Evolutionary conservation across 2,113 vertebrate species (phyloP), one percentile per base, ranked within the genome.

Genomic region (Caranx melampygus): DNA sequence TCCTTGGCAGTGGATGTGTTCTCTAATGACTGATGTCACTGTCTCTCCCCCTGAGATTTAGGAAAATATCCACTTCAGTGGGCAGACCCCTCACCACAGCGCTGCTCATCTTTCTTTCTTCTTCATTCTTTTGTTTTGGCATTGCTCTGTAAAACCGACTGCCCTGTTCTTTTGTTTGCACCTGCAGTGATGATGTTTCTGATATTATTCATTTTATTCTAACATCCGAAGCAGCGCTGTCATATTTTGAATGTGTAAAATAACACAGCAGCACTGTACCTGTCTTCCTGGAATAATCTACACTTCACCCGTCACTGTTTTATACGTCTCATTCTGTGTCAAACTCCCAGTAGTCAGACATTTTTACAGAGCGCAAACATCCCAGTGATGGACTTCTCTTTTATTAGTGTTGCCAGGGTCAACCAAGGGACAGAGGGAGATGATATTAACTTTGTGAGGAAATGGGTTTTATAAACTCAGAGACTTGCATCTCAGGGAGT

Each of bases 21-120:
- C 78, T 87, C 74, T 15, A n/a, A 4, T 87, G 79, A 90, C 81
- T 75, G 76, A 89, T 90, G 69, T 75, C 72, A 15, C 64, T 63
- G 75, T 85, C 62, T 81, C 57, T 85, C 77, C 83, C 83, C 72
- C 3, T 0, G 35, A 77, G 85, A 81, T 76, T 57, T 72, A 26
- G 61, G 79, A 55, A 74, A 78, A 82, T 82, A 75, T 79, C 76
- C 81, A 49, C 73, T 80, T 79, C 66, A 26, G 26, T 31, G 66
- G 35, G 12, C 74, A 57, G 77, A 37, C 44, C 18, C 33, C 44
- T 26, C 84, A 66, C 42, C 14, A 4, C 13, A 72, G 57, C 31
- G 2, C 60, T 62, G 54, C 63, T 69, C 31, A 12, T n/a, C 26
- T 45, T 59, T 81, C 35, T 16, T 70, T 14, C 26, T 26, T 26